Base-by-base conservation (phyloP, 2,113 vertebrate genomes). In the Pangasianodon gigas region DNA sequence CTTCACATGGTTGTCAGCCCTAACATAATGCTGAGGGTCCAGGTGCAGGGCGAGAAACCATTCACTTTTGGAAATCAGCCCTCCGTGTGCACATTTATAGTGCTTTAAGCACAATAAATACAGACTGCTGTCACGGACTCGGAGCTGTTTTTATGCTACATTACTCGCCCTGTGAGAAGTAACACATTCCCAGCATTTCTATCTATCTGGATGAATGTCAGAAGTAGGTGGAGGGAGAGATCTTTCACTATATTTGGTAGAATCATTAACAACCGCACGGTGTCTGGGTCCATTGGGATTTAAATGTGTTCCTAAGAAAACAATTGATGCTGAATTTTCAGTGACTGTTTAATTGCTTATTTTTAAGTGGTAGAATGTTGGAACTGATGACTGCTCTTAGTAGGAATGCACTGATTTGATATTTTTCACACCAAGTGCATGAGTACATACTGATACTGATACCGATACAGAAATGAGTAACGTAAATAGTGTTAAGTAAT, bases 91-190 rank as follows among this genome's bases (percentile, higher is more conserved):
- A 62, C n/a, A 56, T n/a, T 52, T 48, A 52, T 48, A 85, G 21
- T 41, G n/a, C n/a, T 46, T 86, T 41, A 74, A 83, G 29, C 32
- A 89, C 56, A 87, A 77, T 89, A 91, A 89, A 87, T 89, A 44
- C 83, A 87, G 71, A 3, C 41, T 62, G 60, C 77, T 85, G 4
- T 79, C 51, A 44, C 21, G 24, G 60, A 62, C 44, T 52, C 56
- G 26, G 44, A 46, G n/a, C 67, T 52, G 87, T 67, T 91, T 83
- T 81, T 65, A 19, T 9, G 60, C 58, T 84, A 71, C 62, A 46
- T 89, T 56, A 58, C 37, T 58, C 74, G 3, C 29, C 69, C 54
- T 51, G 54, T 52, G 44, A 11, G 80, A 75, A 89, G 11, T 52
- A 89, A 41, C 29, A 85, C 69, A 89, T 89, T 89, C 88, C 29